phyloP scores from a whole-genome alignment of 2,888 invertebrate species.

The Listrodromus nycthemerus region DNA sequence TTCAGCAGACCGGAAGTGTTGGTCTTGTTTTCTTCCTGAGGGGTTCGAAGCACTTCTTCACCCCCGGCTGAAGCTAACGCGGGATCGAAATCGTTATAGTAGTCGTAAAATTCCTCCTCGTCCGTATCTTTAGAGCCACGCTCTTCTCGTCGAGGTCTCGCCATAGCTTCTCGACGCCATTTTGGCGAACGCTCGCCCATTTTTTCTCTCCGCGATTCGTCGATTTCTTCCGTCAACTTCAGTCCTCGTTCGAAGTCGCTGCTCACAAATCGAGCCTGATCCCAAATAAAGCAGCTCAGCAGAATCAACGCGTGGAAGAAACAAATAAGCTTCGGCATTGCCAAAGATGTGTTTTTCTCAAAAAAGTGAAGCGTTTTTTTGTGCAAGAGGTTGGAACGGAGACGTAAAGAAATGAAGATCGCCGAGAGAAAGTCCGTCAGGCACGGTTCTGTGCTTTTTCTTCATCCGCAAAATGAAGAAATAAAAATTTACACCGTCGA shows the following conservation, averaged over 20 bases:
- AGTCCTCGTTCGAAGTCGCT: not conserved
- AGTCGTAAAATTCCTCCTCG: slow-evolving; percentile 3
- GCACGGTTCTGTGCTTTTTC: slow-evolving; percentile 4
- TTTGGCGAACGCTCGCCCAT: not conserved
- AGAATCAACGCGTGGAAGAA: slow-evolving; percentile 5
- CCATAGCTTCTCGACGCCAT: slow-evolving; percentile 2
- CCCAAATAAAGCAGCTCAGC: not conserved
- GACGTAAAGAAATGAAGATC: slow-evolving; percentile 37
- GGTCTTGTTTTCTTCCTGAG: slow-evolving; percentile 25
- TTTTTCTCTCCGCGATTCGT: not conserved
- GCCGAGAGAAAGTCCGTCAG: slow-evolving; percentile 11
- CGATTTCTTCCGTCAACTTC: not conserved
- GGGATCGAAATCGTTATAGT: slow-evolving; percentile 3
- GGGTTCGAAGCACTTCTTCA: slow-evolving; percentile 35
- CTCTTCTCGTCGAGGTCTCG: not conserved
- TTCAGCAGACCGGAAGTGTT: slow-evolving; percentile 42
- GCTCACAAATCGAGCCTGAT: not conserved
- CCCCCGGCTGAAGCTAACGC: slow-evolving; percentile 18
- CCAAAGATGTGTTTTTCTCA: not conserved
- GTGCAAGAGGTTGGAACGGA: not conserved
- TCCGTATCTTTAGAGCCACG: not conserved
- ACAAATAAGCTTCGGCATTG: slow-evolving; percentile 24
- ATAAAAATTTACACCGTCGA: not conserved
- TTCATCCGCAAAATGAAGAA: not conserved
- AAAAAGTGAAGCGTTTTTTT: slow-evolving; percentile 1